phyloP scores from a whole-genome alignment of 1,140 invertebrate species.

The Procambarus clarkii region DNA sequence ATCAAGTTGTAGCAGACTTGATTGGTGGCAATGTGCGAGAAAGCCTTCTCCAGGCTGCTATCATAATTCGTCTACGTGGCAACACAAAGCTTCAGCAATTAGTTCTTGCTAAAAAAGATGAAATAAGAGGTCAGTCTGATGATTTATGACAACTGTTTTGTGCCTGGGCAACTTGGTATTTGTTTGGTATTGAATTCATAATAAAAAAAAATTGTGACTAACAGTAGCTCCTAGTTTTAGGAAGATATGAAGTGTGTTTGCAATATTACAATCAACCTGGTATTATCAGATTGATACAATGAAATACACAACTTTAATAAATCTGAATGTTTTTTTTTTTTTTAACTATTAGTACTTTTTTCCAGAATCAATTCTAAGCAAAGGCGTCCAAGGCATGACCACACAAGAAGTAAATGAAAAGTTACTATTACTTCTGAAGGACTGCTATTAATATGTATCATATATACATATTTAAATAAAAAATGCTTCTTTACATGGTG shows the following conservation, averaged over 20 bases:
- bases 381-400: constrained; percentile 12
- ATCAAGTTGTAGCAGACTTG: constrained; percentile 39
- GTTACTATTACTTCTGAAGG: constrained; percentile 12
- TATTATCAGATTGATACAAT: too few relatives aligned
- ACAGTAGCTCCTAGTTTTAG: too few relatives aligned
- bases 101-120: not conserved
- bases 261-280: too few relatives aligned
- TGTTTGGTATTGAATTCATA: too few relatives aligned
- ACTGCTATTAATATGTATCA: not conserved
- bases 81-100: constrained; percentile 25
- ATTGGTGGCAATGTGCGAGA: constrained; percentile 20
- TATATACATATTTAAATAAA: too few relatives aligned
- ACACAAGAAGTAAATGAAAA: not conserved
- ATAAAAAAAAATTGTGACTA: too few relatives aligned
- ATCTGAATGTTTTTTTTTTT: too few relatives aligned
- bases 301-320: too few relatives aligned
- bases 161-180: too few relatives aligned
- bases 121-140: constrained; percentile 23
- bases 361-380: constrained; percentile 21
- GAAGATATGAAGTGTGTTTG: too few relatives aligned
- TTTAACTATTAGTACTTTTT: not conserved
- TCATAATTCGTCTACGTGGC: constrained; percentile 33
- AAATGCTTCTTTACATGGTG: too few relatives aligned
- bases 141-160: too few relatives aligned
- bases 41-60: constrained; percentile 10